Conservation (phyloP, 2,113 vertebrate genomes). For the Pipra filicauda region DNA sequence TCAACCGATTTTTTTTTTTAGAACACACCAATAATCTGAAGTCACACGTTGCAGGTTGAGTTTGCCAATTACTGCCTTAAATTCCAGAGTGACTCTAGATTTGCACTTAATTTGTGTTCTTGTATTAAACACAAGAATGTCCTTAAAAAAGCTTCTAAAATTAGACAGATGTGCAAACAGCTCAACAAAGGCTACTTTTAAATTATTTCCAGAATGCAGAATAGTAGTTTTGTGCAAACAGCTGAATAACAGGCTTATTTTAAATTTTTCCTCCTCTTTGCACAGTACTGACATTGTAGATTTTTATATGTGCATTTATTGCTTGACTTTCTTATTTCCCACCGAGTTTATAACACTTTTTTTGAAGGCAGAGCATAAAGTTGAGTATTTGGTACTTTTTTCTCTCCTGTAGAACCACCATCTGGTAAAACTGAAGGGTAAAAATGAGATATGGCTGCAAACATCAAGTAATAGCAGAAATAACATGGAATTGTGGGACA, state of each 20-base stretch:
- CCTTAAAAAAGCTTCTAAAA: not conserved
- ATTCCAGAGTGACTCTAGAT: not conserved
- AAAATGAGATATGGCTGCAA: not conserved
- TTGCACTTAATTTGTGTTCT: not conserved
- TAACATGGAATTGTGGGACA: not conserved
- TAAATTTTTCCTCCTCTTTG: not conserved
- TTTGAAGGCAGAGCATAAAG: not conserved
- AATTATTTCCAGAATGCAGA: conserved; percentile 29
- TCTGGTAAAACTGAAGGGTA: not conserved
- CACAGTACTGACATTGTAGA: not conserved
- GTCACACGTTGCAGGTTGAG: not conserved
- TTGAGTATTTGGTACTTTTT: not conserved
- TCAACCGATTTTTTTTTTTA: not conserved
- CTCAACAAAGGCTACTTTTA: conserved; percentile 36
- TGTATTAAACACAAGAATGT: not conserved
- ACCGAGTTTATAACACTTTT: not conserved
- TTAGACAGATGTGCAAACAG: conserved; percentile 26
- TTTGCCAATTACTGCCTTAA: not conserved
- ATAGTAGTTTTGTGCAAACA: not conserved
- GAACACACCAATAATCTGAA: not conserved
- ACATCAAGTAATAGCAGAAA: not conserved
- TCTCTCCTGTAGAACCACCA: not conserved
- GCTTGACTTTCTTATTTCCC: not conserved
- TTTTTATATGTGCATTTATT: not conserved
- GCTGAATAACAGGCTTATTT: not conserved